Conservation (phyloP, 2,113 vertebrate species). For the Pachycephala philippinensis region DNA sequence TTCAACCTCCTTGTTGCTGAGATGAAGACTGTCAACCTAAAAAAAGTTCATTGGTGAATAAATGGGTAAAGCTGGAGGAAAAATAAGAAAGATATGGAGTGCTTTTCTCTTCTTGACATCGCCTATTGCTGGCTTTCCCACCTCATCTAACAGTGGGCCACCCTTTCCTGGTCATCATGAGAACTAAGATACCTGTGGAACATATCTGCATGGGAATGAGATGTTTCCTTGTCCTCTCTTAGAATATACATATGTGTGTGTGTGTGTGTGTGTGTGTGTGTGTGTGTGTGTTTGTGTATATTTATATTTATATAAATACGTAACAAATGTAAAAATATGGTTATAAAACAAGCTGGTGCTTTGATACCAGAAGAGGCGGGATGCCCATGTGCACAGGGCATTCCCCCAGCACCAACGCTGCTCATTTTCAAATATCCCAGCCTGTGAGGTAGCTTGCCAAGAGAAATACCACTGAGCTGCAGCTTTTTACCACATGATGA, state of each 20-base stretch:
- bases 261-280: too few species aligned
- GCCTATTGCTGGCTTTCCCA: not conserved
- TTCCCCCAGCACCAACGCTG: fast-evolving
- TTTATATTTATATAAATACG: not conserved
- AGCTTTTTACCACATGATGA: not conserved
- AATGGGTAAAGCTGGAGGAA: not conserved
- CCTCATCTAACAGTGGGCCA: not conserved
- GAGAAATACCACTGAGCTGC: not conserved
- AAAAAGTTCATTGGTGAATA: not conserved
- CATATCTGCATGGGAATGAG: not conserved
- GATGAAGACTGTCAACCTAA: not conserved
- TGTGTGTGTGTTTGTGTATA: too few species aligned
- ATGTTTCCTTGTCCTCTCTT: not conserved
- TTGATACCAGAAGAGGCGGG: not conserved
- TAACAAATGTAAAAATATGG: not conserved
- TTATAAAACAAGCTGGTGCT: not conserved
- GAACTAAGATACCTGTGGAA: not conserved
- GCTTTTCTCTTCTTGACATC: not conserved
- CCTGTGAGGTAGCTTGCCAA: not conserved
- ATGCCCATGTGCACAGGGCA: not conserved
- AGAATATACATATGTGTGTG: not conserved
- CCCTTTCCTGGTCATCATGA: not conserved
- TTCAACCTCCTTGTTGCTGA: not conserved
- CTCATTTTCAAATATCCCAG: not conserved
- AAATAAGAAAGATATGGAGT: not conserved